Evolutionary conservation across 2,113 vertebrate species (phyloP).

Genomic region (Lophotis ruficrista): DNA sequence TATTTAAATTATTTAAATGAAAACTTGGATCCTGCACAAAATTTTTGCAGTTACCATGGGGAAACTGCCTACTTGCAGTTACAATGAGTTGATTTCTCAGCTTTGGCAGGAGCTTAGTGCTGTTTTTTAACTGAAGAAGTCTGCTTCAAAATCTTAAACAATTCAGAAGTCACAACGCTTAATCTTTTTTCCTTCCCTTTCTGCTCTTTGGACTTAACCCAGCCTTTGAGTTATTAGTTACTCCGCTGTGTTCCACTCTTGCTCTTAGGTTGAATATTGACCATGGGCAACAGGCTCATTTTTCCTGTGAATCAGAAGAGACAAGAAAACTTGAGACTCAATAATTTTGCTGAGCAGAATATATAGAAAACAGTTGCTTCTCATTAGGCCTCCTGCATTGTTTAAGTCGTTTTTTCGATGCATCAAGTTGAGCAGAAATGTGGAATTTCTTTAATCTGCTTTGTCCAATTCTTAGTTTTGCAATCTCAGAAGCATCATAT

Average conservation of each 20-base stretch:
- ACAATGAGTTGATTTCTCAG: neutral
- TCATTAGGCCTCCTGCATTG: neutral
- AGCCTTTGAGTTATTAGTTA: neutral
- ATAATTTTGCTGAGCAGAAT: neutral
- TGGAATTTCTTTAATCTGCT: neutral
- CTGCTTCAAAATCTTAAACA: neutral
- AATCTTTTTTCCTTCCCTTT: conserved; percentile 11
- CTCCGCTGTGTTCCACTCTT: neutral
- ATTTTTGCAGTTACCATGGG: neutral
- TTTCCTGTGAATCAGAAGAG: neutral
- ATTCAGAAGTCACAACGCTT: neutral
- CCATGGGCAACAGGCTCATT: neutral
- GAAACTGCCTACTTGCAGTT: neutral
- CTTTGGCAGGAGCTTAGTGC: neutral
- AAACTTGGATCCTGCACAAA: neutral
- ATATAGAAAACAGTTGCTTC: neutral
- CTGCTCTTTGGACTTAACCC: neutral
- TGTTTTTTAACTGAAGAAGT: neutral
- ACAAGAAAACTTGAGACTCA: neutral
- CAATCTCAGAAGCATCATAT: neutral
- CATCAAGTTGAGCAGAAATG: neutral
- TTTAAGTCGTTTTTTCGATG: neutral
- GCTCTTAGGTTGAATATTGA: neutral
- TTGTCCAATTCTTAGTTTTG: neutral
- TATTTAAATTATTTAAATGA: no score